Percentiles rank a stretch among this genome's conserved stretches.
phyloP scores from a whole-genome alignment of 1,140 invertebrate genomes.

The Drosophila guanche region DNA sequence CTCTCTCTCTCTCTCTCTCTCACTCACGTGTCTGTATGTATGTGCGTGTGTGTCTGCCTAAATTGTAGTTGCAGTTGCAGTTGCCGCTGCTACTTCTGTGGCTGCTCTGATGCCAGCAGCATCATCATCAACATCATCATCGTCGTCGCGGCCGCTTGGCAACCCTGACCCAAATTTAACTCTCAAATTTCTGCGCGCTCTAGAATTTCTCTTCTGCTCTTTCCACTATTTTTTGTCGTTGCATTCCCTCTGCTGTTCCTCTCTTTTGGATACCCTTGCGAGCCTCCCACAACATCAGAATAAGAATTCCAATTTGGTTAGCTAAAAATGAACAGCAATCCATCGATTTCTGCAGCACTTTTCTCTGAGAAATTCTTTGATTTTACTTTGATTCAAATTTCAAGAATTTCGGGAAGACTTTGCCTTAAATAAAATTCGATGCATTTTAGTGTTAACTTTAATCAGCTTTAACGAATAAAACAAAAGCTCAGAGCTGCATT shows the following conservation, averaged over 20 bases:
- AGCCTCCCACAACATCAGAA: no score
- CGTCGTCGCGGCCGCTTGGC: constrained; percentile 56
- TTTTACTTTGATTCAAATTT: no score
- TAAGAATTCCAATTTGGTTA: no score
- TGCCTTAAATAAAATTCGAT: no score
- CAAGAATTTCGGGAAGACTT: no score
- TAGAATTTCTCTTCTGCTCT: constrained; percentile 37
- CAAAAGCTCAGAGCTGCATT: no score
- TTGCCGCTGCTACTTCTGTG: constrained; percentile 18
- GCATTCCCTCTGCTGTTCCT: constrained; percentile 7
- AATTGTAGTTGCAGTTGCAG: constrained; percentile 42
- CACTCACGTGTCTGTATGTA: constrained; percentile 1
- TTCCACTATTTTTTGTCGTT: constrained; percentile 22
- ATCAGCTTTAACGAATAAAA: no score
- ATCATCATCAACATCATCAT: constrained; percentile 43
- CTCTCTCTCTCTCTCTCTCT: constrained; percentile 20
- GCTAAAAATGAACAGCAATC: no score
- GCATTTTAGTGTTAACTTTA: no score
- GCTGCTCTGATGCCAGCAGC: constrained; percentile 35
- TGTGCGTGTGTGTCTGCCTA: constrained; percentile 49
- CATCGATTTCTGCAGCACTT: no score
- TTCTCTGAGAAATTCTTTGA: no score
- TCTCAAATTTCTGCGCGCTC: constrained; percentile 61
- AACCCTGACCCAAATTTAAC: constrained; percentile 75
- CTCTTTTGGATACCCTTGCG: no score